Evolutionary conservation across 2,888 invertebrate species (phyloP).

Genomic region (Agapostemon virescens): DNA sequence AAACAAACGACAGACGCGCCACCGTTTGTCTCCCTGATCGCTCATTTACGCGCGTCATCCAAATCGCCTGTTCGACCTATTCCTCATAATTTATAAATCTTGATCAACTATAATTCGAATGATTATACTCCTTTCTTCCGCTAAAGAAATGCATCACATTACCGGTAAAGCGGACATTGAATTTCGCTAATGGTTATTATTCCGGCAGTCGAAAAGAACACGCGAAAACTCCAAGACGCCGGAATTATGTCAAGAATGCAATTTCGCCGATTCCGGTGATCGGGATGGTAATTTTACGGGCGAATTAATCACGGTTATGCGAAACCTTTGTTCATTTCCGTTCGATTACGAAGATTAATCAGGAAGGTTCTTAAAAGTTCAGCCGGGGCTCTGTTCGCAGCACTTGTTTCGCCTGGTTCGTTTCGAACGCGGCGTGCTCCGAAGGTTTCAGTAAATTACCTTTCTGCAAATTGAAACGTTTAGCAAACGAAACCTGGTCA

Average conservation of each 20-base stretch:
- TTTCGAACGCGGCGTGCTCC: constrained; percentile 35
- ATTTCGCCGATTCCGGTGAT: not conserved
- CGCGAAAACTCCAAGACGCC: not conserved
- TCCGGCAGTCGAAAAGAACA: not conserved
- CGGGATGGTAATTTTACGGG: constrained; percentile 4
- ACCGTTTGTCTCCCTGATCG: too few relatives aligned
- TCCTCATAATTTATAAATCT: not conserved
- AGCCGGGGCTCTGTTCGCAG: constrained; percentile 48
- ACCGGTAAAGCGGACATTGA: not conserved
- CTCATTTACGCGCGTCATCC: too few relatives aligned
- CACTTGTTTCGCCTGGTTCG: constrained; percentile 48
- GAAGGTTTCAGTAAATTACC: constrained; percentile 63
- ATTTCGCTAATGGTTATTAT: not conserved
- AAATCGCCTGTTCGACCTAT: too few relatives aligned
- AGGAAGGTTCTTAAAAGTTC: constrained; percentile 42
- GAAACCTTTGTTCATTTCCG: constrained; percentile 32
- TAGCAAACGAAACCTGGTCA: constrained; percentile 63
- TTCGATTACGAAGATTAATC: constrained; percentile 41
- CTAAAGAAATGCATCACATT: not conserved
- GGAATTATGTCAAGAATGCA: constrained; percentile 9
- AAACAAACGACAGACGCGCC: too few relatives aligned
- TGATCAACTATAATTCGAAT: not conserved
- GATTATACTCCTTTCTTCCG: not conserved
- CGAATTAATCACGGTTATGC: constrained; percentile 15
- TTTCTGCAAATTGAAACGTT: constrained; percentile 66